phyloP scores from a whole-genome alignment of 2,888 invertebrate genomes.

The Mycogona germanica region DNA sequence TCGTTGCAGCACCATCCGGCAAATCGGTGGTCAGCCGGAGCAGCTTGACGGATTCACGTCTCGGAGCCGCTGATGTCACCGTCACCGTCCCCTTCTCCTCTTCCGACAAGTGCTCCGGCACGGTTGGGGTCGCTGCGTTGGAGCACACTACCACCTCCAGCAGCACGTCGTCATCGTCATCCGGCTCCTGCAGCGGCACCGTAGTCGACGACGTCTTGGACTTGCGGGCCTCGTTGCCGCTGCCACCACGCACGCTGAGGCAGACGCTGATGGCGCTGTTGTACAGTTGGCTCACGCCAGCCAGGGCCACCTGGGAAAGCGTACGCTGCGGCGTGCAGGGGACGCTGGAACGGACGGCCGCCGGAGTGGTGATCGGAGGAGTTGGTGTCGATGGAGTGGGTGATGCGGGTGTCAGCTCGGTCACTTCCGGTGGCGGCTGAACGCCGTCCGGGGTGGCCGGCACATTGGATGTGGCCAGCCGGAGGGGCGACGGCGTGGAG shows the following conservation, averaged over 20 bases:
- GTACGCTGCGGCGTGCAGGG: conserved; percentile 52
- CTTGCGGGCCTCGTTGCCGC: background rate
- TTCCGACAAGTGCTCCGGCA: background rate
- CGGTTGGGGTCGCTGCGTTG: background rate
- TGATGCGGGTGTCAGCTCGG: background rate
- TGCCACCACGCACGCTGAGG: background rate
- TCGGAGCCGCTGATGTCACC: background rate
- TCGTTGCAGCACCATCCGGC: too few species aligned
- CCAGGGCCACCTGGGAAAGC: conserved; percentile 69
- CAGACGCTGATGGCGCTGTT: conserved; percentile 10
- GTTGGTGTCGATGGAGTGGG: background rate
- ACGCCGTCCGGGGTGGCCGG: too few species aligned
- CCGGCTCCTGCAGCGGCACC: too few species aligned
- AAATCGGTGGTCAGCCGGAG: too few species aligned
- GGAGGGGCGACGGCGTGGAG: background rate
- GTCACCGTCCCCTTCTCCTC: background rate
- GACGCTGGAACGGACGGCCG: background rate
- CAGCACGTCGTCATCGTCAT: background rate
- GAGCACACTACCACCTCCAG: background rate
- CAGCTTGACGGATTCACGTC: background rate
- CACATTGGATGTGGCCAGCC: too few species aligned
- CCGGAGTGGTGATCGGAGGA: background rate
- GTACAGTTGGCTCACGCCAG: conserved; percentile 29
- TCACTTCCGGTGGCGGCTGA: too few species aligned
- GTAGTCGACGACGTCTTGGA: too few species aligned